These are phyloP conservation scores for Salvator merianae DNA, from an alignment of 2,113 vertebrate genomes.

Conservation along the genomic window DNA sequence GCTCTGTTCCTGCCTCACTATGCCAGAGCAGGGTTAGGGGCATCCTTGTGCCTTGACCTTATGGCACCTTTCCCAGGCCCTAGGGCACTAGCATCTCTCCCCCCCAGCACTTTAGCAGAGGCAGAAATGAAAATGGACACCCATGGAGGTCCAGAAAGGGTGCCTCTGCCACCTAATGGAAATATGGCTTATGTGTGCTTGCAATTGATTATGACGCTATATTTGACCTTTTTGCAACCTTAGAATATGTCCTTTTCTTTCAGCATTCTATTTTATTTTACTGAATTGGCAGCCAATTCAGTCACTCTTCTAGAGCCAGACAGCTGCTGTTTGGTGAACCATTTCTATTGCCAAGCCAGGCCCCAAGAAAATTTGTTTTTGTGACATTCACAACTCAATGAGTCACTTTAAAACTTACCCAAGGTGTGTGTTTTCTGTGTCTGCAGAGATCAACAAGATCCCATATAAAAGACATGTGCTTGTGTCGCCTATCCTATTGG, in stretches of 20 bases:
- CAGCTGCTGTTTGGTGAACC: constrained; percentile 55
- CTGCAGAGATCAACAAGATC: constrained; percentile 54
- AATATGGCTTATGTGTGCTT: too few species aligned
- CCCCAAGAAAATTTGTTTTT: constrained; percentile 6
- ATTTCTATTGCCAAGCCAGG: constrained; percentile 38
- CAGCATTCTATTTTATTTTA: not conserved
- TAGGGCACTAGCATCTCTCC: too few species aligned
- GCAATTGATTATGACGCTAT: too few species aligned
- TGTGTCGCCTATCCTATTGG: constrained; percentile 44
- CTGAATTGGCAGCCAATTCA: too few species aligned
- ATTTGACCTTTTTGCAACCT: constrained; percentile 8
- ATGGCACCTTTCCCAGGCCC: too few species aligned
- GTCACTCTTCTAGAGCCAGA: constrained; percentile 6
- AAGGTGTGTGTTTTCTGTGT: constrained; percentile 58
- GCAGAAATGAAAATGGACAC: too few species aligned
- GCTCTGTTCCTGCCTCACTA: too few species aligned
- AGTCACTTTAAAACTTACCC: constrained; percentile 63
- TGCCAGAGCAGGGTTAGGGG: too few species aligned
- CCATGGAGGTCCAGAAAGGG: too few species aligned
- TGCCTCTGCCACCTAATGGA: too few species aligned
- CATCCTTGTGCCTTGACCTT: too few species aligned
- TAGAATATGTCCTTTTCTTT: not conserved
- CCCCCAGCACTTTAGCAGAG: too few species aligned
- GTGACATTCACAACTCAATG: constrained; percentile 59
- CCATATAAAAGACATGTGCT: constrained; percentile 45